Base-by-base conservation (phyloP, 2,113 vertebrate species). In the Pseudopipra pipra region DNA sequence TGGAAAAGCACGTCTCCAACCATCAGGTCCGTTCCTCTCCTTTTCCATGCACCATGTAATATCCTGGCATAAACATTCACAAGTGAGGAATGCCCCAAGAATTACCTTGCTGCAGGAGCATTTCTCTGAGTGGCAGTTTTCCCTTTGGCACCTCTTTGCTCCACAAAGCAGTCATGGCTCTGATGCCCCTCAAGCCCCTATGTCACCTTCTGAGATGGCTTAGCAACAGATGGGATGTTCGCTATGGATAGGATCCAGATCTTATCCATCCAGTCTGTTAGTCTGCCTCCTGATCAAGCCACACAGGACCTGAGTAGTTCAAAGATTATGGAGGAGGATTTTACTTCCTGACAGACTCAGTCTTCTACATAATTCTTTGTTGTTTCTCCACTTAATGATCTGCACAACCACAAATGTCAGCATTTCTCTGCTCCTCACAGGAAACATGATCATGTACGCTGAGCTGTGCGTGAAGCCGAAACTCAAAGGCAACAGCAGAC, bases 361-460 rank as follows among this genome's bases (percentile, higher is more conserved):
- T 41, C 58, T 79, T 72, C 76, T 71, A 2, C 21, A 18, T 72
- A 76, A 71, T 44, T 52, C 59, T 76, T 68, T 56, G 19, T 27
- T 88, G 39, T 85, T 88, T 47, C 78, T 90, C 49, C 33, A 5
- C 37, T 39, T 28, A 30, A 54, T 77, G 89, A 31, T 19, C 68
- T 43, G 44, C 25, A n/a, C 8, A 80, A 62, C 58, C 58, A 56
- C 79, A 56, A 73, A 79, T 22, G 83, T 95, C 86, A 92, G 85
- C 6, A 9, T 49, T 85, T 85, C 80, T 63, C 67, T 93, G 11
- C 80, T 95, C 79, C 80, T 83, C 90, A 62, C 96, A 96, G 96
- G 91, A 95, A 95, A 73, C 54, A 24, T 0, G 1, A 83, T 86
- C 83, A 94, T 86, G 1, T 96, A 96, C 0, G 89, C 96, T 17